A percentile compares a stretch with the other conserved stretches of the same genome.
Conservation (phyloP, 2,888 invertebrate species). For the Linnaemya vulpina region DNA sequence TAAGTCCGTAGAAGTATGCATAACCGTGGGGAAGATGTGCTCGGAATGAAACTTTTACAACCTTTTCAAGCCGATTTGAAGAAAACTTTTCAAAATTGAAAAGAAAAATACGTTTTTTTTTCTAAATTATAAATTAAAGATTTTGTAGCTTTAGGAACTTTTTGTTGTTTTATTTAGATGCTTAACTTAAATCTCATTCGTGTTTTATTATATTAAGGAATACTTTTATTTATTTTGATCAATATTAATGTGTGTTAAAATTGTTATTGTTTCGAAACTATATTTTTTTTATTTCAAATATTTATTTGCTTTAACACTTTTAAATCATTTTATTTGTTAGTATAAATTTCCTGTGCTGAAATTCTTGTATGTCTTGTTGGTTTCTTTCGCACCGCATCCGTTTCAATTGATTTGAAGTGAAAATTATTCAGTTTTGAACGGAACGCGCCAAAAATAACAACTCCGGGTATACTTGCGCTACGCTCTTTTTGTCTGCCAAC, state of each 20-base stretch:
- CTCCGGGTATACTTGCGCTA: constrained; percentile 51
- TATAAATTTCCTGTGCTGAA: neutral
- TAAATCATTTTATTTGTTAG: constrained; percentile 20
- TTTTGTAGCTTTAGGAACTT: constrained; percentile 65
- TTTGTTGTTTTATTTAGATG: constrained; percentile 62
- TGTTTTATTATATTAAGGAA: neutral
- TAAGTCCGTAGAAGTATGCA: constrained; percentile 77
- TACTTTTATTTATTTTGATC: neutral
- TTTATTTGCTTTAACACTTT: constrained; percentile 9
- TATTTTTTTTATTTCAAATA: constrained; percentile 11
- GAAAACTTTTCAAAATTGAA: constrained; percentile 33
- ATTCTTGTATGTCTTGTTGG: constrained; percentile 9
- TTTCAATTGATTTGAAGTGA: constrained; percentile 28
- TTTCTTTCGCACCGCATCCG: constrained; percentile 32
- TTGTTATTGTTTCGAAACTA: constrained; percentile 11
- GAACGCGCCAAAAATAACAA: constrained; percentile 66
- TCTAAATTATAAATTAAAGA: constrained; percentile 22
- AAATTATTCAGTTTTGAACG: constrained; percentile 39
- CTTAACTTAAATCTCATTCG: constrained; percentile 8
- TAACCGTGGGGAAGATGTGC: constrained; percentile 58
- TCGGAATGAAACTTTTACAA: constrained; percentile 25
- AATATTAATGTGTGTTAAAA: neutral
- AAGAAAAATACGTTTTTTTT: too few relatives aligned
- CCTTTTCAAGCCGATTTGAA: constrained; percentile 11
- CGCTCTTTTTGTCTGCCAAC: constrained; percentile 79